Evolutionary conservation across 2,113 vertebrate genomes (phyloP).

Genomic region (Pomatostomus ruficeps): DNA sequence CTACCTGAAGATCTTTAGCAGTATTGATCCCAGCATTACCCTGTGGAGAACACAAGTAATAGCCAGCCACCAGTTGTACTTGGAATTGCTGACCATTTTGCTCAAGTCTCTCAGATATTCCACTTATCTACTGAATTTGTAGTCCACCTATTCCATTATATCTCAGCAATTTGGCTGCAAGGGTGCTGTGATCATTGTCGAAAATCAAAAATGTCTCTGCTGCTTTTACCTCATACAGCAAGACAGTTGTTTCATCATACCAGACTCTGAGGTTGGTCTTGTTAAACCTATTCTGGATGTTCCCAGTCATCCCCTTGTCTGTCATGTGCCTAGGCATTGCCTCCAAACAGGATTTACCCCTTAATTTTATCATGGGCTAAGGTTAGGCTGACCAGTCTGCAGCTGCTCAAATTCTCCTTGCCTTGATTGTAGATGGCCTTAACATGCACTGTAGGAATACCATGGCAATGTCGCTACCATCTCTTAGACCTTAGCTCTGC

Average conservation of each 20-base stretch:
- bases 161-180: neutral
- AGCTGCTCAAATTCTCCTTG: neutral
- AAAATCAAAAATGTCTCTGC: neutral
- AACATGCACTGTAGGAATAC: neutral
- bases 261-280: neutral
- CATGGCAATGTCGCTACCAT: neutral
- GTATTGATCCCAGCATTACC: rapidly evolving
- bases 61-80: neutral
- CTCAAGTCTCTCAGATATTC: neutral
- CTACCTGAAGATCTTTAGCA: neutral
- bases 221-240: neutral
- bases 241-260: neutral
- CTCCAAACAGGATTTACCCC: neutral
- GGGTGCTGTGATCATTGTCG: neutral
- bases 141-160: neutral
- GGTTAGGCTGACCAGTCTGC: neutral
- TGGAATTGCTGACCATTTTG: neutral
- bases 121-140: neutral
- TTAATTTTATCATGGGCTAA: neutral
- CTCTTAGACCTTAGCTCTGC: neutral
- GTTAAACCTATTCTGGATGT: neutral
- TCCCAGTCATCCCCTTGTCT: neutral
- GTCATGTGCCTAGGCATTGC: neutral
- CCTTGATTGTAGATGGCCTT: neutral
- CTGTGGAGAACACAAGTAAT: neutral